Evolutionary conservation across 2,888 invertebrate genomes (phyloP).

Genomic region (Orthosia cruda): DNA sequence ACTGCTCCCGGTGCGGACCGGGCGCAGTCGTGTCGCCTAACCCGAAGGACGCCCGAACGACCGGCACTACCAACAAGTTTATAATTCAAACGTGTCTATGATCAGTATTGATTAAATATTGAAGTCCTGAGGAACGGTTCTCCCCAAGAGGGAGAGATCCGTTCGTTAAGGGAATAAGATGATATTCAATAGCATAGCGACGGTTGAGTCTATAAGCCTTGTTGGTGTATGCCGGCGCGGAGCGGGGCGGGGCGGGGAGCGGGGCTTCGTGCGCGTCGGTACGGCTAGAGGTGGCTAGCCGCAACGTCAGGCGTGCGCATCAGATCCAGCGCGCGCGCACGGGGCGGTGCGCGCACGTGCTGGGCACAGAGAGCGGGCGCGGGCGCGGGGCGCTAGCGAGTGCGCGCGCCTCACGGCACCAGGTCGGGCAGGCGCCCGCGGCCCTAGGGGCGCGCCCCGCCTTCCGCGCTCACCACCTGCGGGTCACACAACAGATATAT

Average conservation of each 20-base stretch:
- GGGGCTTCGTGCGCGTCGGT: constrained; percentile 53
- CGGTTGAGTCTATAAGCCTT: constrained; percentile 1
- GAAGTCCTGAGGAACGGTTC: not conserved
- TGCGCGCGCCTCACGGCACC: constrained; percentile 90
- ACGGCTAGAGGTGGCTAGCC: constrained; percentile 41
- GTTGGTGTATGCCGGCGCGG: not conserved
- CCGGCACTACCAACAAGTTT: constrained; percentile 28
- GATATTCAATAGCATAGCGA: not conserved
- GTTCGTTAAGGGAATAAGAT: not conserved
- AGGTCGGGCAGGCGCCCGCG: constrained; percentile 92
- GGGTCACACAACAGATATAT: not conserved
- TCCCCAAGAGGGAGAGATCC: not conserved
- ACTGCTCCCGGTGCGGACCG: constrained; percentile 18
- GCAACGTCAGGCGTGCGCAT: constrained; percentile 64
- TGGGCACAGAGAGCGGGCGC: constrained; percentile 69
- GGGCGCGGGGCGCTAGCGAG: constrained; percentile 73
- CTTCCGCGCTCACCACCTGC: constrained; percentile 87
- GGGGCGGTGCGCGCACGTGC: constrained; percentile 70
- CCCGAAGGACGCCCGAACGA: constrained; percentile 11
- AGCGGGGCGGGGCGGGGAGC: constrained; percentile 20
- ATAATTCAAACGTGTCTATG: constrained; percentile 25
- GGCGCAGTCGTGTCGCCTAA: constrained; percentile 3
- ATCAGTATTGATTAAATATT: not conserved
- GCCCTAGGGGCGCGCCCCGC: constrained; percentile 90
- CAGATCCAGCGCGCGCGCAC: constrained; percentile 76